A percentile compares a stretch with the other conserved stretches of the same genome.
These are phyloP conservation scores for Myotis vivesi DNA, from an alignment of 2,797 vertebrate species.

Conservation along the genomic window DNA sequence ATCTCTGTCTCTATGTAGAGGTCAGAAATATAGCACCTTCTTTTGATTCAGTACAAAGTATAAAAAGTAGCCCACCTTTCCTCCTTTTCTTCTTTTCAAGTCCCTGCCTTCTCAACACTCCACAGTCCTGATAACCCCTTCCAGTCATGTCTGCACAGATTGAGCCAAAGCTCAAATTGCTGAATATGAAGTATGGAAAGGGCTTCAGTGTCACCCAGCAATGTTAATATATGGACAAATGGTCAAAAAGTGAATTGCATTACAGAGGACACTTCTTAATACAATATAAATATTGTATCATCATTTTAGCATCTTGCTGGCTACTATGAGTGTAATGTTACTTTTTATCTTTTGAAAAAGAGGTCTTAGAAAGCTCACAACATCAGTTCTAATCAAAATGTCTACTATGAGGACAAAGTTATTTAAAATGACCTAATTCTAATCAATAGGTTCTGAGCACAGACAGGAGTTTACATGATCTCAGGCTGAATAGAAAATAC, in stretches of 20 bases:
- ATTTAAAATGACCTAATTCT: neutral
- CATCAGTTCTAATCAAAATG: neutral
- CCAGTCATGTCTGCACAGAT: slow-evolving; percentile 59
- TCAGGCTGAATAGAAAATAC: neutral
- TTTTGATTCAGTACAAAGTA: slow-evolving; percentile 65
- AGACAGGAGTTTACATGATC: neutral
- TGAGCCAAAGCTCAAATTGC: slow-evolving; percentile 60
- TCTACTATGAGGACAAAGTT: neutral
- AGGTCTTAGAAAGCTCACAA: slow-evolving; percentile 1
- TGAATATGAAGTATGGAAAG: slow-evolving; percentile 75
- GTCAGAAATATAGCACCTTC: slow-evolving; percentile 69
- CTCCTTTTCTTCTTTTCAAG: neutral
- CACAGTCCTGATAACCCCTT: slow-evolving; percentile 48
- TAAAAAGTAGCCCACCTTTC: slow-evolving; percentile 43
- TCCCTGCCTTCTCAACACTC: neutral
- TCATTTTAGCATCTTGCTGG: slow-evolving; percentile 46
- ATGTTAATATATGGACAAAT: slow-evolving; percentile 76
- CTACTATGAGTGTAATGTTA: neutral
- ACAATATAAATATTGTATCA: slow-evolving; percentile 58
- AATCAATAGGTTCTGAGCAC: neutral
- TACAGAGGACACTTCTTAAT: slow-evolving; percentile 60
- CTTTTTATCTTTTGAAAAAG: neutral
- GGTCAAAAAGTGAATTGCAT: slow-evolving; percentile 72
- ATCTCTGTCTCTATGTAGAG: slow-evolving; percentile 45
- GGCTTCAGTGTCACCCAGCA: slow-evolving; percentile 71